Percentiles rank a stretch among this genome's conserved stretches.
phyloP scores from a whole-genome alignment of 2,888 invertebrate species.

The Eurytoma californica region DNA sequence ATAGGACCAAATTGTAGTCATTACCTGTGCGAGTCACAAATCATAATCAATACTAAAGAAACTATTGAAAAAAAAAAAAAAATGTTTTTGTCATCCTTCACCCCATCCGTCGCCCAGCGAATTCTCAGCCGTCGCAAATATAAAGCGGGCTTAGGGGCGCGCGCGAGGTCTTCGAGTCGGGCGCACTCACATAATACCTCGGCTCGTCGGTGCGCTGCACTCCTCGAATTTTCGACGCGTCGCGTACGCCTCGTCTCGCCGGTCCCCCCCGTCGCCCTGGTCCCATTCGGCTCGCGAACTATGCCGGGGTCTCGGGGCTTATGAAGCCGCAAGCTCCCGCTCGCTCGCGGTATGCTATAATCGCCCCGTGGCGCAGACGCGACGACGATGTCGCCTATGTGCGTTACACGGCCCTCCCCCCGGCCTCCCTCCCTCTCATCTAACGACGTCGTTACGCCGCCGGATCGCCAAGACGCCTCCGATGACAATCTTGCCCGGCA shows the following conservation, averaged over 20 bases:
- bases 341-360: conserved; percentile 68
- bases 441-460: conserved; percentile 73
- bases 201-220: background rate
- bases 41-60: no score
- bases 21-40: no score
- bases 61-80: no score
- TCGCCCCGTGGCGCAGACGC: conserved; percentile 57
- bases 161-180: background rate
- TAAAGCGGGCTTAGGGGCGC: background rate
- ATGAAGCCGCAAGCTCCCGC: conserved; percentile 70
- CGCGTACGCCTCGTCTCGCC: background rate
- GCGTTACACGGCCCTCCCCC: background rate
- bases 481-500: conserved; percentile 59
- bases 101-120: background rate
- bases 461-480: conserved; percentile 58
- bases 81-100: background rate
- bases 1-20: no score
- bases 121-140: background rate
- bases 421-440: conserved; percentile 49
- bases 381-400: conserved; percentile 8
- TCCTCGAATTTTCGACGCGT: conserved; percentile 19
- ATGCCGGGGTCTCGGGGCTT: conserved; percentile 66
- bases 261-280: conserved; percentile 13
- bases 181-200: conserved; percentile 1
- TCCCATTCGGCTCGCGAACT: conserved; percentile 61